Evolutionary conservation across 2,888 invertebrate genomes (phyloP).

Genomic region (Heliothis peltigera): DNA sequence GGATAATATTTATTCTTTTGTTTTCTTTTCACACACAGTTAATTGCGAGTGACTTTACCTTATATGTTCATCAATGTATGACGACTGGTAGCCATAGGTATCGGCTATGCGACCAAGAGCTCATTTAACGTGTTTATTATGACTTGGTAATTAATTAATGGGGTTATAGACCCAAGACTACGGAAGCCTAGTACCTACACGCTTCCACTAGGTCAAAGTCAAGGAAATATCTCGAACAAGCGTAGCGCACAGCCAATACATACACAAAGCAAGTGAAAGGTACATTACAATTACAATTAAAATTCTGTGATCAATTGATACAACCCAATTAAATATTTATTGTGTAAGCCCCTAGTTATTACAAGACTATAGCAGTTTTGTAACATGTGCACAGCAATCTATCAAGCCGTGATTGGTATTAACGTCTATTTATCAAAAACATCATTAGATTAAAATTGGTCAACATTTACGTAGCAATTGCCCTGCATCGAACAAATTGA

Average conservation of each 20-base stretch:
- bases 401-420: constrained; percentile 78
- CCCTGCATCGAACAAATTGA: constrained; percentile 16
- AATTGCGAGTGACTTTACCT: neutral
- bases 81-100: neutral
- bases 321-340: constrained; percentile 84
- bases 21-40: neutral
- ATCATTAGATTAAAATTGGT: constrained; percentile 70
- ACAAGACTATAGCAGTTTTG: constrained; percentile 78
- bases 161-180: neutral
- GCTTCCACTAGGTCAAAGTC: constrained; percentile 30
- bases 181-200: neutral
- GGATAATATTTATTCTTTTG: neutral
- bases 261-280: constrained; percentile 85
- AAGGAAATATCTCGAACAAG: constrained; percentile 16
- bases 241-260: constrained; percentile 65
- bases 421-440: constrained; percentile 79
- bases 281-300: constrained; percentile 78
- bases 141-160: neutral
- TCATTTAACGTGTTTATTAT: neutral
- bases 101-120: too few species aligned
- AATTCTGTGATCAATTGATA: constrained; percentile 81
- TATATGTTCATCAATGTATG: neutral
- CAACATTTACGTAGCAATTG: constrained; percentile 47
- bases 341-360: constrained; percentile 82
- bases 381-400: constrained; percentile 76